phyloP scores from a whole-genome alignment of 1,140 invertebrate species.

The Drosophila orena region DNA sequence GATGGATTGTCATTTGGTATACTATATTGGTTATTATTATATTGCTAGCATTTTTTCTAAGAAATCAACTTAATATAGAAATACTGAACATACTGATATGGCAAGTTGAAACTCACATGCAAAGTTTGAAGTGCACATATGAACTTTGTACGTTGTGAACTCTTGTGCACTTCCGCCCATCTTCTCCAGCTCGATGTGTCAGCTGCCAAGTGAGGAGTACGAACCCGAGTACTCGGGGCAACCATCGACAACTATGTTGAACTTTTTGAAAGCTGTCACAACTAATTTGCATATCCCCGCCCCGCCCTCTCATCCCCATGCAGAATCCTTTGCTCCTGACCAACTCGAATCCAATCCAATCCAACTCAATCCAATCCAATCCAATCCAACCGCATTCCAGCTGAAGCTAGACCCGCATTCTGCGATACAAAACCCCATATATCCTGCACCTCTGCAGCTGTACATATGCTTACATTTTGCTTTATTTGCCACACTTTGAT shows the following conservation, averaged over 20 bases:
- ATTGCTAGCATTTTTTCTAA: too few relatives aligned
- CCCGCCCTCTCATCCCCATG: background rate
- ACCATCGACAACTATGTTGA: constrained; percentile 73
- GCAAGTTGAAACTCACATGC: too few relatives aligned
- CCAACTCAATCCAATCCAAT: constrained; percentile 3
- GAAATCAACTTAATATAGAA: too few relatives aligned
- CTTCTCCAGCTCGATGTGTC: constrained; percentile 8
- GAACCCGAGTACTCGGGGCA: background rate
- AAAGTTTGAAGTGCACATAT: constrained; percentile 37
- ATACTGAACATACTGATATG: too few relatives aligned
- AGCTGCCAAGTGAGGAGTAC: constrained; percentile 31
- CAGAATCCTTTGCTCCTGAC: background rate
- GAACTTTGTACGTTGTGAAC: constrained; percentile 65
- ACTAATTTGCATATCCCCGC: constrained; percentile 71
- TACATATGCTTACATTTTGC: constrained; percentile 41
- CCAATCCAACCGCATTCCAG: constrained; percentile 18
- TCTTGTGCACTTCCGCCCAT: constrained; percentile 1
- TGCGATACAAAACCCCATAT: background rate
- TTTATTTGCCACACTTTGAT: constrained; percentile 55
- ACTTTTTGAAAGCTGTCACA: constrained; percentile 82
- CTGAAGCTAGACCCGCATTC: constrained; percentile 18
- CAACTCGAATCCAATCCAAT: constrained; percentile 8
- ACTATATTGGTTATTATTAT: too few relatives aligned
- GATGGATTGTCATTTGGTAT: too few relatives aligned
- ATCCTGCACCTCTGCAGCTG: constrained; percentile 13